Evolutionary conservation across 1,140 invertebrate genomes (phyloP), one percentile per base, ranked within the genome.

Genomic region (Nasonia longicornis): DNA sequence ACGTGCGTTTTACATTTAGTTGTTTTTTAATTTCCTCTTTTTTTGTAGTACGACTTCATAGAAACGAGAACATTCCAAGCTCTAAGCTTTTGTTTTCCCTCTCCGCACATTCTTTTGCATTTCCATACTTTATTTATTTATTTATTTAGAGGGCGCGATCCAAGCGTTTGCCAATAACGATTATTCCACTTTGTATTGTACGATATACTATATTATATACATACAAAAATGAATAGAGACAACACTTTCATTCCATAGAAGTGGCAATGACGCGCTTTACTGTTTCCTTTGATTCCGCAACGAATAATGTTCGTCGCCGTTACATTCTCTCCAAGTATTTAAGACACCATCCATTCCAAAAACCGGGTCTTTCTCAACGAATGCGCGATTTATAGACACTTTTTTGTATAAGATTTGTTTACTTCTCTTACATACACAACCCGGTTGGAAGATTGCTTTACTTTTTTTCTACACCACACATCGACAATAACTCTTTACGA

Each of bases 61-160:
- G 26, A 67, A 80, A 52, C 58, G 20, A 75, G 0, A 80, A 81
- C 80, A 81, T 81, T 81, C 80, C 80, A 81, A 75, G 10, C 45
- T 69, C 38, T 26, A 2, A 14, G 26, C 29, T 73, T 79, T 48
- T 38, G 35, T 79, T 73, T 79, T 45, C 48, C 14, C 22, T 20
- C 14, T 52, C 45, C 10, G 10, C 48, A 52, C 48, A 16, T 20
- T 79, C 58, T 79, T 79, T n/a, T 31, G 58, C 52, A 67, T 22
- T 11, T 16, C 16, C 42, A 7, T 69, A 38, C 31, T 35, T 35
- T 80, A 69, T 75, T 52, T 75, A 80, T 80, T 80, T 80, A 80
- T 80, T 80, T 45, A 79, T 79, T 80, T 52, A 10, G 3, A 45
- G 22, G 29, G 20, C 10, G 78, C 16, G 26, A 66, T 80, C 29